Base-by-base conservation (phyloP, 1,140 invertebrate genomes). In the Macrostomum lignano region DNA sequence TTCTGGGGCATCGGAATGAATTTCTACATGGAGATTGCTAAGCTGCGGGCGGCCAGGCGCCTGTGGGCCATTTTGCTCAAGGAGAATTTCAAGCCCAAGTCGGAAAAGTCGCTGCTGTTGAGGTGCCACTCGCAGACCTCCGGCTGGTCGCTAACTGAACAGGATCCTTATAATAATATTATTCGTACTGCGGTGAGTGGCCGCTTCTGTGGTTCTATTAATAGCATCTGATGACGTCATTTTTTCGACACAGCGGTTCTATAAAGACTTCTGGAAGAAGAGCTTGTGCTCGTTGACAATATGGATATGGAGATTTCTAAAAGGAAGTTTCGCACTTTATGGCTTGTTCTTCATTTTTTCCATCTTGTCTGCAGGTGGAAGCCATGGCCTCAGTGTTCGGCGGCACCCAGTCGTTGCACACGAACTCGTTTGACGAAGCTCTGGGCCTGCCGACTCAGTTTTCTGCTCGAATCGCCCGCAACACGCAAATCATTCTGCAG, bases 1-100 rank as follows among this genome's bases (percentile, higher is more conserved):
- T 70, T 70, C 44, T 70, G 67, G 67, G 67, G 66, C 11, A 62
- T 69, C 40, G 65, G 66, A 24, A 70, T 70, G 67, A 69, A 68
- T 42, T 69, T 70, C 46, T 69, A 67, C 37, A 67, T 70, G 67
- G 68, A 70, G 58, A 68, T 70, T 37, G 67, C 67, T 0, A 70
- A 70, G 45, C 53, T 70, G 56, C 43, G 67, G 39, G 67, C 67
- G 21, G 67, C 63, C 21, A 46, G 68, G 25, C 48, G 61, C 38
- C 44, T 70, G 4, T 70, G 67, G 67, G 65, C 67, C 7, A 40
- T 62, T 36, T 43, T 68, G 21, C 46, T 70, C 13, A 60, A 62
- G 40, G 52, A 67, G 33, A 55, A 67, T 17, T 70, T 70, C 46
- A 36, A 53, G 10, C 64, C 68, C 5, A 67, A 67, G 46, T 60